phyloP scores from a whole-genome alignment of 2,797 vertebrate genomes.

The Carapus acus region DNA sequence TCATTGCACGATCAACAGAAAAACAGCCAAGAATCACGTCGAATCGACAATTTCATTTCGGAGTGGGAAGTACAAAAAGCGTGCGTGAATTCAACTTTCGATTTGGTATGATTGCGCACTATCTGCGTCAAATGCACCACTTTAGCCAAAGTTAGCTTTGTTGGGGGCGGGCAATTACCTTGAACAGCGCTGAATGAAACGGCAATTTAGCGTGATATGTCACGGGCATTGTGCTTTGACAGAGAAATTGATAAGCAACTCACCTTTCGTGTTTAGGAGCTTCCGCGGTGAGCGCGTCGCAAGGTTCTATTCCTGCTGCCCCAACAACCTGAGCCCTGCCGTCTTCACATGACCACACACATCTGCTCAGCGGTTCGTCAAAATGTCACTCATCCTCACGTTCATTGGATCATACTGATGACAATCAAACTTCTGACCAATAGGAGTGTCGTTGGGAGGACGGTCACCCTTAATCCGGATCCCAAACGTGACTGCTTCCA shows the following conservation, averaged over 20 bases:
- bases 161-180: too few species aligned
- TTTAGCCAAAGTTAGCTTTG: background rate
- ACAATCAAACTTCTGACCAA: slow-evolving; percentile 25
- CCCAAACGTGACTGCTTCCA: slow-evolving; percentile 20
- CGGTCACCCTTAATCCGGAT: slow-evolving; percentile 26
- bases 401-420: slow-evolving; percentile 39
- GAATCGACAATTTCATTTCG: too few species aligned
- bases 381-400: background rate
- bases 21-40: too few species aligned
- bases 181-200: background rate
- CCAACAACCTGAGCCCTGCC: slow-evolving; percentile 3
- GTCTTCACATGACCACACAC: slow-evolving; percentile 11
- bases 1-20: too few species aligned
- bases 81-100: background rate
- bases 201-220: rapidly evolving
- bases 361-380: slow-evolving; percentile 37
- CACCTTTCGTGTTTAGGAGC: slow-evolving; percentile 40
- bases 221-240: too few species aligned
- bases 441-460: background rate
- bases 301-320: background rate
- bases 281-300: slow-evolving; percentile 6
- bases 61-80: background rate
- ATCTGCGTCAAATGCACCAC: slow-evolving; percentile 9
- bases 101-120: too few species aligned
- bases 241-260: background rate